These are phyloP conservation scores for Corvus hawaiiensis DNA, from an alignment of 2,113 vertebrate genomes.

Conservation along the genomic window DNA sequence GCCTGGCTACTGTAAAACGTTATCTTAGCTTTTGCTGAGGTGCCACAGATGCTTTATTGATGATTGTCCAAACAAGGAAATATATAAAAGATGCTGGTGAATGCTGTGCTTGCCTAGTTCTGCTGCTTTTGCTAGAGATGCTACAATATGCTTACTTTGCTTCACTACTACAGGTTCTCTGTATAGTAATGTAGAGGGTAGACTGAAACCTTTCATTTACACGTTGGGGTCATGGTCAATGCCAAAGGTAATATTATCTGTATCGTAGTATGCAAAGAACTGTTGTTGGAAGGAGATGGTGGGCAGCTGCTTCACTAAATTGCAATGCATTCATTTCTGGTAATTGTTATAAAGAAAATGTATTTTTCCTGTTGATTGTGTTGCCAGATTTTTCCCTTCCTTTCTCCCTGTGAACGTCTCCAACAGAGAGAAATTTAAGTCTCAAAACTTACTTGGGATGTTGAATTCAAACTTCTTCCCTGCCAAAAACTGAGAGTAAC, in stretches of 20 bases:
- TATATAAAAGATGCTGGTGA: not conserved
- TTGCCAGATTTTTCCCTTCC: not conserved
- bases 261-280: not conserved
- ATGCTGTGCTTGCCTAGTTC: not conserved
- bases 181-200: not conserved
- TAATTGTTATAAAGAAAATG: not conserved
- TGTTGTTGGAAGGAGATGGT: not conserved
- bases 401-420: not conserved
- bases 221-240: not conserved
- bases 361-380: not conserved
- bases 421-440: not conserved
- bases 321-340: not conserved
- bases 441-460: not conserved
- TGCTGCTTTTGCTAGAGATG: conserved; percentile 17
- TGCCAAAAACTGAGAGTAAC: conserved; percentile 8
- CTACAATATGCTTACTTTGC: not conserved
- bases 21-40: conserved; percentile 37
- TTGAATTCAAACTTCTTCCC: not conserved
- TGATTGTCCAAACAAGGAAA: conserved; percentile 24
- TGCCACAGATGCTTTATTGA: conserved; percentile 46
- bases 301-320: not conserved
- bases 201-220: not conserved
- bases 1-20: conserved; percentile 55
- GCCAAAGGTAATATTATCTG: not conserved
- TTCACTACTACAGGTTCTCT: not conserved